Base-by-base conservation (phyloP, 2,113 vertebrate species). In the Microcebus lehilahytsara region DNA sequence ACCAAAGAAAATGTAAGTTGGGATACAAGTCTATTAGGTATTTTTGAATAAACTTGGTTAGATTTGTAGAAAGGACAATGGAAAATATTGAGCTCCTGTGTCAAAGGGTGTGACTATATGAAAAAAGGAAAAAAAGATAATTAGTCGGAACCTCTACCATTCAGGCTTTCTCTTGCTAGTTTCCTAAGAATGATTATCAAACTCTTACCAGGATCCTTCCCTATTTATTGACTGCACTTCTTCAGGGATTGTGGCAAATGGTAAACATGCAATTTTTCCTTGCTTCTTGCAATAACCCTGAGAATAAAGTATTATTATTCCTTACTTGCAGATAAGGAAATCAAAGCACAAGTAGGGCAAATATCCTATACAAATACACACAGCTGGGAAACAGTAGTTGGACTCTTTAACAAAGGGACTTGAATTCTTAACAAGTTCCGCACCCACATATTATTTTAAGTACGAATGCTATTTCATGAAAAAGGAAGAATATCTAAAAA, bases 1-100 rank as follows among this genome's bases (percentile, higher is more conserved):
- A 81, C 74, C 51, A 87, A 77, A 92, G 86, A 60, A 67, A 86
- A 92, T 95, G 69, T 34, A 96, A 97, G 94, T 89, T 75, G 58
- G 34, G 51, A 27, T 8, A 84, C 60, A 84, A 49, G 27, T 77
- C 51, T 67, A 34, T 80, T 62, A 78, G 49, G 51, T 53, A 42
- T 92, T 46, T 95, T 96, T 67, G 79, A 72, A 86, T 37, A 83
- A 80, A 80, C 6, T 53, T 92, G 13, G 27, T 37, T 56, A 6
- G 16, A 14, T 79, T 79, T 75, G 69, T 27, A 72, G 32, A 51
- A 86, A 89, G 42, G 30, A 10, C 5, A 7, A 71, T 14, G 27
- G 17, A 62, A 78, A 97, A 89, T 51, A 91, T 4, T 56, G 42
- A 95, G 62, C 4, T 51, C 32, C 0, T 49, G 25, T 27, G 56